Evolutionary conservation across 2,888 invertebrate species (phyloP).

Genomic region (Epistrophella euchroma): DNA sequence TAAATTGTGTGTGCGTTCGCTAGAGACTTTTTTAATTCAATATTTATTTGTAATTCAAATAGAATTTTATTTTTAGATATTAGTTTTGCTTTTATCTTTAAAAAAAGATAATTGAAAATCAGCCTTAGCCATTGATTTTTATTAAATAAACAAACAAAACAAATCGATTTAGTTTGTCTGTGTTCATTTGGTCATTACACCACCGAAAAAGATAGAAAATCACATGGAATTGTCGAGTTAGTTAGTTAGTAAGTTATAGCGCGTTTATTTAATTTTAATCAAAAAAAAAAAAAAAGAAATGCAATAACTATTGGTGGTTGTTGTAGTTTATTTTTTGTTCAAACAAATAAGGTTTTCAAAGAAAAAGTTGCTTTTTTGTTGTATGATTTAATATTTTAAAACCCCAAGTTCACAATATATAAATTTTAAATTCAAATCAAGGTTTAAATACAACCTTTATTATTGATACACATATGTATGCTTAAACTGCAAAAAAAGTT

Average conservation of each 20-base stretch:
- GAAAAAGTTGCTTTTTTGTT: conserved; percentile 15
- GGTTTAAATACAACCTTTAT: neutral
- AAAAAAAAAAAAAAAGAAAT: conserved; percentile 43
- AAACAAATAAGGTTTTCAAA: conserved; percentile 1
- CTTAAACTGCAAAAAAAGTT: neutral
- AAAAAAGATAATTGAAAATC: conserved; percentile 66
- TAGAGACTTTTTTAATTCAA: conserved; percentile 48
- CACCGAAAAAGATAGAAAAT: conserved; percentile 46
- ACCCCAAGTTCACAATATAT: neutral
- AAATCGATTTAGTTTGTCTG: neutral
- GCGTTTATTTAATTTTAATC: conserved; percentile 12
- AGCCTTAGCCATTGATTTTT: conserved; percentile 75
- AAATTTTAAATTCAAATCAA: neutral
- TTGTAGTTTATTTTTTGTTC: neutral
- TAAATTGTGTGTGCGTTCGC: conserved; percentile 57
- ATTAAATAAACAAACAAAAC: conserved; percentile 37
- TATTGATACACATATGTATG: neutral
- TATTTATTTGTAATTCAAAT: conserved; percentile 37
- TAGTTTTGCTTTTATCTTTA: conserved; percentile 54
- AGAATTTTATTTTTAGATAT: conserved; percentile 44
- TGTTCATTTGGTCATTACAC: conserved; percentile 27
- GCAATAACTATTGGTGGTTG: conserved; percentile 41
- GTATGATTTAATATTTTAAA: neutral
- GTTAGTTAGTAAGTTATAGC: conserved; percentile 27
- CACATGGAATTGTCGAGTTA: conserved; percentile 64